Percentiles rank a stretch among this genome's conserved stretches.
These are phyloP conservation scores for Orgyia antiqua DNA, from an alignment of 2,888 invertebrate species.

Conservation along the genomic window DNA sequence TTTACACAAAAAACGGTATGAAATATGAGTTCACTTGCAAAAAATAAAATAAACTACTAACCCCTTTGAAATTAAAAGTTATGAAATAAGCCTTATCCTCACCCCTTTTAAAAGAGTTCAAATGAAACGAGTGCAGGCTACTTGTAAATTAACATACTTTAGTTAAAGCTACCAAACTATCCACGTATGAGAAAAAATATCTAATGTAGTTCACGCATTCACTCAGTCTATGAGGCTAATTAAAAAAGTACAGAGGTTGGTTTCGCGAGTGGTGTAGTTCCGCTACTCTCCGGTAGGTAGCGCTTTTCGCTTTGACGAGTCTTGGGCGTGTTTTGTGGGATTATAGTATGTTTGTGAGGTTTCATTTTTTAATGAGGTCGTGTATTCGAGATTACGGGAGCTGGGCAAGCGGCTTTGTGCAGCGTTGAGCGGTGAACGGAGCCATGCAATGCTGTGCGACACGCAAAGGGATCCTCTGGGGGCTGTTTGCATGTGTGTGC, in stretches of 20 bases:
- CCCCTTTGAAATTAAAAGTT: conserved; percentile 30
- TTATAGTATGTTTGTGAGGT: conserved; percentile 53
- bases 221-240: conserved; percentile 71
- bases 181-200: conserved; percentile 59
- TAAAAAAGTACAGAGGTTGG: conserved; percentile 74
- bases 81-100: conserved; percentile 36
- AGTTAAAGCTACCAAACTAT: conserved; percentile 73
- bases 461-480: conserved; percentile 41
- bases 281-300: conserved; percentile 71
- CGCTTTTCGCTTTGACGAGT: conserved; percentile 68
- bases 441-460: conserved; percentile 32
- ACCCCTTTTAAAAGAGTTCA: conserved; percentile 48
- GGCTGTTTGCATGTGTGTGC: conserved; percentile 32
- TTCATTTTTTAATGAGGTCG: conserved; percentile 76
- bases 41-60: conserved; percentile 52
- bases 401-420: conserved; percentile 49
- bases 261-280: conserved; percentile 69
- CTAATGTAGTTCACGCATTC: conserved; percentile 72
- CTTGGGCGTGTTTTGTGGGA: conserved; percentile 48
- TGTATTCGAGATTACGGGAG: conserved; percentile 54
- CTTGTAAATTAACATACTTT: conserved; percentile 73
- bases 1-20: too few relatives aligned
- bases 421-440: conserved; percentile 31
- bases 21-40: too few relatives aligned
- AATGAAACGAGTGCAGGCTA: conserved; percentile 49